Conservation (phyloP, 2,113 vertebrate species). For the Leptocoma aspasia region DNA sequence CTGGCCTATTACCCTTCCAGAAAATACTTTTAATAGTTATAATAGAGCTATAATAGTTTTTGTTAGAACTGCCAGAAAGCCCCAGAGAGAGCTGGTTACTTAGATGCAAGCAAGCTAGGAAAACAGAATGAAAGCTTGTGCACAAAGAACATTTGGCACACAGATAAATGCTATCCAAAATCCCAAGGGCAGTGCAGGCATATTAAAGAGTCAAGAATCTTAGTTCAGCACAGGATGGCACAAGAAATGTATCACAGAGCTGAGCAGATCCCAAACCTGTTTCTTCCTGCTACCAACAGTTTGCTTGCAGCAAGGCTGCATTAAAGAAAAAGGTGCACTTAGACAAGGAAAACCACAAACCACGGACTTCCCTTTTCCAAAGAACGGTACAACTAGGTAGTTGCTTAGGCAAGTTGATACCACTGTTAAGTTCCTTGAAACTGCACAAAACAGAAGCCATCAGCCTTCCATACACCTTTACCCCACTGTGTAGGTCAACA, state of each 20-base stretch:
- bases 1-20: background rate
- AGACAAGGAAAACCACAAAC: constrained; percentile 26
- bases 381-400: background rate
- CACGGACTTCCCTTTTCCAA: background rate
- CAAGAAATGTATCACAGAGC: background rate
- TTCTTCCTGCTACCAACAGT: background rate
- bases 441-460: background rate
- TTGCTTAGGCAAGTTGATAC: background rate
- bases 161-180: background rate
- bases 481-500: rapidly evolving
- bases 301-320: background rate
- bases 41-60: background rate
- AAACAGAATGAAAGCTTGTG: background rate
- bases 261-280: background rate
- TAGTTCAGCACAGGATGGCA: background rate
- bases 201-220: background rate
- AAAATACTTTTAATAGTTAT: background rate
- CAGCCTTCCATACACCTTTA: background rate
- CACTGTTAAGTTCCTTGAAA: background rate
- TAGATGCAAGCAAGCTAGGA: background rate
- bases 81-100: background rate
- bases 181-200: background rate
- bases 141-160: background rate
- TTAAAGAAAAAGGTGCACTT: background rate
- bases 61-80: background rate